Conservation (phyloP, 1,140 invertebrate species). For the Batillaria attramentaria region DNA sequence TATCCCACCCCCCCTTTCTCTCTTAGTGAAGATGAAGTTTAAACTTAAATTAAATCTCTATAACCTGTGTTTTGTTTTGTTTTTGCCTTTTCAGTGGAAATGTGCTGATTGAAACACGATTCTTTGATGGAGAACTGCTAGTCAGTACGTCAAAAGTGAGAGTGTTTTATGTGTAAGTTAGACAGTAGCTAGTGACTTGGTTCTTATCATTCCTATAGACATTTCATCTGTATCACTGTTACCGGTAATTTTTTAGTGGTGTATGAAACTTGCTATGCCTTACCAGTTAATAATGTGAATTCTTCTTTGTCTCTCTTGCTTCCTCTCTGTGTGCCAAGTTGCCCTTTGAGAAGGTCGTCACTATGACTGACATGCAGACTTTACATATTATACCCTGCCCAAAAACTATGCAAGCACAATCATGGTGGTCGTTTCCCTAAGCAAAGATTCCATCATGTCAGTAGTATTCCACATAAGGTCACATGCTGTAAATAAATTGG, state of each 20-base stretch:
- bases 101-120: conserved; percentile 98
- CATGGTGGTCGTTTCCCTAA: no score
- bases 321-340: not conserved
- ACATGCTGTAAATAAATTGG: no score
- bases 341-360: not conserved
- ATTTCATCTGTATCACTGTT: not conserved
- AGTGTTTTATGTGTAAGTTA: conserved; percentile 90
- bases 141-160: conserved; percentile 96
- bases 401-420: no score
- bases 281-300: not conserved
- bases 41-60: not conserved
- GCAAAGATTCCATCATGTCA: no score
- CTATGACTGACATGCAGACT: no score
- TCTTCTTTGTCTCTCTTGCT: not conserved
- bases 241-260: not conserved
- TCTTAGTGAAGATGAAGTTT: not conserved
- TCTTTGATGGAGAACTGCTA: conserved; percentile 95
- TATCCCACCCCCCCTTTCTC: not conserved
- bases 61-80: conserved; percentile 12
- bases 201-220: not conserved
- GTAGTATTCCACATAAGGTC: no score
- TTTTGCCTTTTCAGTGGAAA: conserved; percentile 88
- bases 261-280: not conserved
- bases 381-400: no score
- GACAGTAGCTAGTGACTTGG: not conserved